Base-by-base conservation (phyloP, 2,888 invertebrate genomes). In the Graphium colonna region DNA sequence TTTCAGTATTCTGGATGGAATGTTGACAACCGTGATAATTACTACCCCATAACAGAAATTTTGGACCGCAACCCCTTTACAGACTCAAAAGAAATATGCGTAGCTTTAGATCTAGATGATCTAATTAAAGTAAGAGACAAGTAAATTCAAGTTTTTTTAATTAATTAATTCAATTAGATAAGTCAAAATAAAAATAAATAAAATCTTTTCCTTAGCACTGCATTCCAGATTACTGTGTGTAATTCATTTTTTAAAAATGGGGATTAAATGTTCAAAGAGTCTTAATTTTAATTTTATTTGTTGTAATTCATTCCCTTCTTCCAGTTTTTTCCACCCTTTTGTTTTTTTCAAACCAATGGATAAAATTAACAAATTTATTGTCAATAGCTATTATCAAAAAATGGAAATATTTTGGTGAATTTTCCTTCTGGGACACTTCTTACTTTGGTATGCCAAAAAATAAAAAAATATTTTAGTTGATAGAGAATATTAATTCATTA, bases 1-100 rank as follows among this genome's bases (percentile, higher is more conserved):
- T 87, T 89, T 55, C 83, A 92, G 91, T 92, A 92, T 67, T 92
- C 92, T 52, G 92, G 92, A 52, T 92, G 92, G 92, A 91, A 91
- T 72, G 86, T 90, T 55, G 91, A 91, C 68, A 91, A 91, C 69
- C 87, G 91, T 64, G 90, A 91, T 28, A 90, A 91, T 63, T 92
- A 92, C 70, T 91, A 91, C 65, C 91, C 92, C 38, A 91, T 91
- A 50, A 89, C 91, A 51, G 91, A 90, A 77, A 90, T 90, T 65
- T 62, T 90, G 75, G 90, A 90, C 63, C 71, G 89, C 60, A 90
- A 90, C 66, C 90, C 90, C 55, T 86, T 79, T 63, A 90, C 90
- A 36, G 90, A 89, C 62, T 85, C 88, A 43, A 90, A 90, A 73
- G 90, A 90, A 81, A 88, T 89, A 72, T 90, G 90, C 77, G 90